phyloP scores from a whole-genome alignment of 2,888 invertebrate genomes.

The Thymelicus acteon region DNA sequence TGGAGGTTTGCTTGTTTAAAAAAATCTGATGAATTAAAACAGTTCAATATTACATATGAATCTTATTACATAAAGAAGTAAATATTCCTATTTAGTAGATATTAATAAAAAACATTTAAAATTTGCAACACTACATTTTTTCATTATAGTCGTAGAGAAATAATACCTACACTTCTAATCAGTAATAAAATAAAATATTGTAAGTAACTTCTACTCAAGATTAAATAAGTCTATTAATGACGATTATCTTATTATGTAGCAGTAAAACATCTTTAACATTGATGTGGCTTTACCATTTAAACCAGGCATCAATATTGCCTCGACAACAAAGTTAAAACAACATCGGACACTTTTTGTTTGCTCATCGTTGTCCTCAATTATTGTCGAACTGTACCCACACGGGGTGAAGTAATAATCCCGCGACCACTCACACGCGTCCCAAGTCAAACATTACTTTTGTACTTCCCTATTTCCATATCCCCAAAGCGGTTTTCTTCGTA shows the following conservation, averaged over 20 bases:
- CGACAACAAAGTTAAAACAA: neutral
- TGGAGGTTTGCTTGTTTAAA: neutral
- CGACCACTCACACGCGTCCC: slow-evolving; percentile 68
- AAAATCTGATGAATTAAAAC: neutral
- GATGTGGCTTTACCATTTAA: neutral
- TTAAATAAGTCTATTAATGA: no score
- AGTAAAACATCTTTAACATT: no score
- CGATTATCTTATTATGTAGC: no score
- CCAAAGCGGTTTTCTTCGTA: slow-evolving; percentile 80
- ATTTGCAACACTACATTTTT: no score
- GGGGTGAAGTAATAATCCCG: slow-evolving; percentile 61
- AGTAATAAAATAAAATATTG: no score
- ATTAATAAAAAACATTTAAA: no score
- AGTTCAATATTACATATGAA: no score
- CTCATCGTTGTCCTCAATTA: slow-evolving; percentile 27
- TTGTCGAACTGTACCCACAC: slow-evolving; percentile 47
- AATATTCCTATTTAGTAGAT: no score
- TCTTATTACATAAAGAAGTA: no score
- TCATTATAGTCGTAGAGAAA: no score
- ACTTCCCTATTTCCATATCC: slow-evolving; percentile 77
- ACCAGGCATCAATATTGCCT: neutral
- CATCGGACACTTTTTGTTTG: slow-evolving; percentile 2
- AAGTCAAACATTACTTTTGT: slow-evolving; percentile 81
- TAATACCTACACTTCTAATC: no score
- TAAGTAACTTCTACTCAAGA: no score